Base-by-base conservation (phyloP, 2,888 invertebrate species). In the Netelia virgata region DNA sequence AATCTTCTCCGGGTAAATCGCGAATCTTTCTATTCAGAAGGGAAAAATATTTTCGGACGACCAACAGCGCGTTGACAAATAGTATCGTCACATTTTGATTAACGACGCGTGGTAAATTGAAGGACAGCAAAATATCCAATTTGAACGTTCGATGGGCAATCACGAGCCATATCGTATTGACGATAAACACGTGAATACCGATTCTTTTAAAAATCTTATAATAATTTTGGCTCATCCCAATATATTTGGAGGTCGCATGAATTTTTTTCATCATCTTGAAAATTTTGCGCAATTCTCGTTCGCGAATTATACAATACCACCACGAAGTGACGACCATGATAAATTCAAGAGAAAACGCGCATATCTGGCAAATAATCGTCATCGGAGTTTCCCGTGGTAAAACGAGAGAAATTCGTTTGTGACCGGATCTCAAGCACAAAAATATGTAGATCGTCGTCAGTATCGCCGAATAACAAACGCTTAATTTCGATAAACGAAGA, bases 61-160 rank as follows among this genome's bases (percentile, higher is more conserved):
- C 28, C 18, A 47, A 43, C 57, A 82, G 53, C 3, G 75, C 47
- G 14, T 18, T 16, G 36, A 28, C 16, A 36, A 76, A 75, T 2
- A 82, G 64, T 9, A 76, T 18, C 55, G 63, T 47, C 16, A 75
- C 57, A 36, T 82, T 82, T 18, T 59, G 75, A 18, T 20, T 75
- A 16, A 70, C 70, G 23, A 72, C 28, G 1, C 76, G 76, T 10
- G 76, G 70, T 11, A 82, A 9, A 64, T 57, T 64, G 36, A 82
- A 76, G 0, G 76, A 64, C 47, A 82, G 6, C 82, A 76, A 82
- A 69, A 66, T 36, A n/a, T 55, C 57, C 1, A 59, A 28, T 1
- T 72, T 18, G 23, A 82, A 14, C 1, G 8, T 10, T 9, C 20
- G 20, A 18, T 66, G 43, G 1, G n/a, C 0, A 14, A 82, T 23